Percentiles rank a stretch among this genome's conserved stretches.
phyloP scores from a whole-genome alignment of 2,113 vertebrate genomes.

The Leptobrachium leishanense region DNA sequence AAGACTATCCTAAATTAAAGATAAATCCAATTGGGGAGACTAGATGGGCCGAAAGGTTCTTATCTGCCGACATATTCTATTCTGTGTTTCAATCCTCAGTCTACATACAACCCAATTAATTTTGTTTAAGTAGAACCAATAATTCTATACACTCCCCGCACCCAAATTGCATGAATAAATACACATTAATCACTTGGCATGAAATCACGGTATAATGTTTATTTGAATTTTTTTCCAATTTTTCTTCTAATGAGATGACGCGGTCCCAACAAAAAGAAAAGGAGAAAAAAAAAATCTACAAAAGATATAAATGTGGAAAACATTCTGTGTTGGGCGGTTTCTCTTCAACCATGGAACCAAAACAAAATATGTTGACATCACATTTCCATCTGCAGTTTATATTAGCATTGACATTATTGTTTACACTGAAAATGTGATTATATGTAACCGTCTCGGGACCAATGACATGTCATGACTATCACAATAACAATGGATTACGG shows the following conservation, averaged over 20 bases:
- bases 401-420: too few relatives aligned
- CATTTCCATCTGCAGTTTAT: background rate
- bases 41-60: too few relatives aligned
- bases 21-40: too few relatives aligned
- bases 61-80: too few relatives aligned
- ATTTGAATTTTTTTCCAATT: background rate
- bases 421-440: too few relatives aligned
- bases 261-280: background rate
- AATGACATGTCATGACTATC: too few relatives aligned
- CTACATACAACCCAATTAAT: too few relatives aligned
- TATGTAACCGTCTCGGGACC: too few relatives aligned
- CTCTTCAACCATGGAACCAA: background rate
- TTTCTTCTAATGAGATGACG: background rate
- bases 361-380: conserved; percentile 1
- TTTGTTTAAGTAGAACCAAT: background rate
- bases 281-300: background rate
- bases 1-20: too few relatives aligned
- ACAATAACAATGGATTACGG: too few relatives aligned
- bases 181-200: background rate
- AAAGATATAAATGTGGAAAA: background rate
- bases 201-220: background rate
- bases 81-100: too few relatives aligned
- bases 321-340: background rate
- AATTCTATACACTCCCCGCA: too few relatives aligned
- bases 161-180: background rate